Evolutionary conservation across 1,140 invertebrate species (phyloP).

Genomic region (Cydia fagiglandana): DNA sequence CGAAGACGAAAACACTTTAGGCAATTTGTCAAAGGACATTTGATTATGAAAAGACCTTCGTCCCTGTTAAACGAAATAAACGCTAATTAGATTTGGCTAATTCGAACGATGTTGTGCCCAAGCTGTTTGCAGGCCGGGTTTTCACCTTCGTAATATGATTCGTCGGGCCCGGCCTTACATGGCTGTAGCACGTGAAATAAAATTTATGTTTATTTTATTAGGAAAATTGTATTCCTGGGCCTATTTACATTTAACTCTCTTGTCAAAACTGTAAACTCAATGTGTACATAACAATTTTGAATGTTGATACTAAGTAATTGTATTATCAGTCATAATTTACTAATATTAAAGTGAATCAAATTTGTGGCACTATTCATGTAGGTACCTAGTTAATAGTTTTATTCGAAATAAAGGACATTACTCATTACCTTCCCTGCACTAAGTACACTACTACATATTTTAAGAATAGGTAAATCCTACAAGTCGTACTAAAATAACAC

Average conservation of each 20-base stretch:
- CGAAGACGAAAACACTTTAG: slow-evolving; percentile 18
- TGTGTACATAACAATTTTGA: neutral
- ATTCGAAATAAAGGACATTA: too few species aligned
- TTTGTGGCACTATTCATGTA: too few species aligned
- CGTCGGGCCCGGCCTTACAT: neutral
- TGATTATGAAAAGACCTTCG: slow-evolving; percentile 25
- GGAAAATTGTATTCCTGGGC: neutral
- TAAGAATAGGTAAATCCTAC: too few species aligned
- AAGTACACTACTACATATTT: too few species aligned
- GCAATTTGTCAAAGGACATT: slow-evolving; percentile 30
- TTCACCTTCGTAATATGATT: slow-evolving; percentile 16
- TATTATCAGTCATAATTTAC: too few species aligned
- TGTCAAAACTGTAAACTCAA: too few species aligned
- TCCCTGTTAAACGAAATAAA: slow-evolving; percentile 30
- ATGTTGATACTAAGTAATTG: neutral
- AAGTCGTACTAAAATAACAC: neutral
- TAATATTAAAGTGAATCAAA: too few species aligned
- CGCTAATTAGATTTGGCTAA: slow-evolving; percentile 27
- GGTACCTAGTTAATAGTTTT: too few species aligned
- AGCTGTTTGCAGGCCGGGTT: slow-evolving; percentile 2
- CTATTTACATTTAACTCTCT: neutral
- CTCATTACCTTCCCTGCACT: too few species aligned
- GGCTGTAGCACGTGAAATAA: neutral
- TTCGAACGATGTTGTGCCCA: slow-evolving; percentile 11
- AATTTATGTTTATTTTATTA: neutral